Percentiles rank a stretch among this genome's conserved stretches.
phyloP scores from a whole-genome alignment of 2,797 vertebrate genomes.

The Loriculus beryllinus region DNA sequence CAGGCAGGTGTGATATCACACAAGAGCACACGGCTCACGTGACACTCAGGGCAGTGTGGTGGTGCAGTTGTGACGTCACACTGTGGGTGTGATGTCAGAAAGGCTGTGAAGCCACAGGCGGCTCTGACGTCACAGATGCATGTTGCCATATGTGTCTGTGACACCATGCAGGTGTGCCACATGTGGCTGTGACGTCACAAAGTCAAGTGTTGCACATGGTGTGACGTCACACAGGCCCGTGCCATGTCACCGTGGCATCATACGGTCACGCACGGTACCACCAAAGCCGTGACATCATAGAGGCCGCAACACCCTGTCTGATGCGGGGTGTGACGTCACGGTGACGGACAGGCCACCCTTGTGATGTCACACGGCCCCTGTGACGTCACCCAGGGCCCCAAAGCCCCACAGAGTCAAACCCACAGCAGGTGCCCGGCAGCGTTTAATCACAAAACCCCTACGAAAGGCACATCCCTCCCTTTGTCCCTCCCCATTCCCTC shows the following conservation, averaged over 20 bases:
- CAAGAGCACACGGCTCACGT: not conserved
- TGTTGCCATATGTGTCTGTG: not conserved
- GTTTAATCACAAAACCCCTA: slow-evolving; percentile 34
- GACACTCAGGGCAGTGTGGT: not conserved
- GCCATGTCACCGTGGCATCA: not conserved
- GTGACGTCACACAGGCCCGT: not conserved
- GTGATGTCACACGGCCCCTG: not conserved
- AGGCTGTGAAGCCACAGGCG: no score
- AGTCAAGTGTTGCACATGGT: no score
- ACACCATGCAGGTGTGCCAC: not conserved
- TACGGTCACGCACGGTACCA: not conserved
- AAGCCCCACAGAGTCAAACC: not conserved
- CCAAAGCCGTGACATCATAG: not conserved
- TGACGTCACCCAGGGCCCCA: not conserved
- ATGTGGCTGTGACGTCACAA: not conserved
- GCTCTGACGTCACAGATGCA: not conserved
- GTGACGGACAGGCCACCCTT: no score
- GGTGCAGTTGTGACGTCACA: not conserved
- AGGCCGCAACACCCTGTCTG: not conserved
- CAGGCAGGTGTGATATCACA: not conserved
- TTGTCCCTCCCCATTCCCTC: not conserved
- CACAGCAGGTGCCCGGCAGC: not conserved
- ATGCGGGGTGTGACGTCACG: not conserved
- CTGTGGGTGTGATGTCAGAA: no score
- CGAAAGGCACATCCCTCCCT: not conserved